Percentiles rank a stretch among this genome's conserved stretches.
These are phyloP conservation scores for Ondatra zibethicus DNA, from an alignment of 2,113 vertebrate genomes.

Conservation along the genomic window DNA sequence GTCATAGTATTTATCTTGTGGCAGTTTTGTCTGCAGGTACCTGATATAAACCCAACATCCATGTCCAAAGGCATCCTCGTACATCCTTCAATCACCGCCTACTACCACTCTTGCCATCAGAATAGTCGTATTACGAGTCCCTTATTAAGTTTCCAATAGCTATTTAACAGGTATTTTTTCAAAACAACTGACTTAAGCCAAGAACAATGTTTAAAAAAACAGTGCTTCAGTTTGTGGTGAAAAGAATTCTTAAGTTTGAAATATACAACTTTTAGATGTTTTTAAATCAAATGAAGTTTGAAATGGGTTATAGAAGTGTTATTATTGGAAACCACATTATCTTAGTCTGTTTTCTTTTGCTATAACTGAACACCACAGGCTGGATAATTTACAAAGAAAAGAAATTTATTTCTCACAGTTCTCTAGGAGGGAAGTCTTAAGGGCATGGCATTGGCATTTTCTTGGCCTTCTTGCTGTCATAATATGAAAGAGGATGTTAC, in stretches of 20 bases:
- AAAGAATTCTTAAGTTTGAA: conserved; percentile 51
- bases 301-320: conserved; percentile 56
- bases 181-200: conserved; percentile 4
- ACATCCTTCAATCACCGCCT: neutral
- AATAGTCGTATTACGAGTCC: neutral
- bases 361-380: conserved; percentile 14
- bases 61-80: neutral
- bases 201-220: conserved; percentile 25
- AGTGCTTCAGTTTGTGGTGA: conserved; percentile 4
- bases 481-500: neutral
- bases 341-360: conserved; percentile 19
- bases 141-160: neutral
- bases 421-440: neutral
- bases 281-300: conserved; percentile 58
- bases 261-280: neutral
- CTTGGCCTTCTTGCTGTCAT: neutral
- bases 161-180: conserved; percentile 42
- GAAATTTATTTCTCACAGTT: neutral
- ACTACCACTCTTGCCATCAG: neutral
- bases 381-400: conserved; percentile 25
- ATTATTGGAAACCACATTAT: neutral
- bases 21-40: neutral
- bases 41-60: neutral
- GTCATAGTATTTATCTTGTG: conserved; percentile 13
- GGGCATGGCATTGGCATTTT: neutral